Base-by-base conservation (phyloP, 1,140 invertebrate species). In the Dinothrombium tinctorium region DNA sequence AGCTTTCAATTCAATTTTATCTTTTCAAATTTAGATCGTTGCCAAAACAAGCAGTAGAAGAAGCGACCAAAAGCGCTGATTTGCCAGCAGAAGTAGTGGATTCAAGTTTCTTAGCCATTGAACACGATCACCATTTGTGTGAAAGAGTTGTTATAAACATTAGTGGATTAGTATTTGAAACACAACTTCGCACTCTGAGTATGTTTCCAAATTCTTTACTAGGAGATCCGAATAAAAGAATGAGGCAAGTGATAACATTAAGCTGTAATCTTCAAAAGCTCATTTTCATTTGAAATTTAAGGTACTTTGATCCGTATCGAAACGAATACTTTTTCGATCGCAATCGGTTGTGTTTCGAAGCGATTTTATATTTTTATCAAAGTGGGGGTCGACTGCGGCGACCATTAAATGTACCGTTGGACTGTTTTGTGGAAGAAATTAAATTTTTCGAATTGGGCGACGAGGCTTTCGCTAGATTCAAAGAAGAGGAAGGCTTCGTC, bases 301-400 rank as follows among this genome's bases (percentile, higher is more conserved):
- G 52, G 60, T 95, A 90, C 68, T 98, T 90, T 68, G 89, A 96
- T 69, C 82, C 87, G 45, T 66, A 94, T 53, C 72, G 82, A 62
- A 95, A 96, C 71, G 92, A 98, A 68, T 98, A 95, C 67, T 99
- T 98, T 69, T 96, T 98, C 69, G 92, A 99, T 67, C 72, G 92
- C 55, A 95, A 95, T 71, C 72, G 92, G 61, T 82, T 84, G 56
- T 86, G 82, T 58, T 90, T 89, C 65, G 83, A 89, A 69, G 83
- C 90, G 60, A 96, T 99, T 65, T 72, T 99, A 52, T 96, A 98
- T 62, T 98, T 94, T 64, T 99, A 99, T 66, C 92, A 98, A 65
- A 95, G 87, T 61, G 78, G 89, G 47, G 92, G 92, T 45, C 71
- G 89, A 53, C 71, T 98, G 47, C 72, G 87, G 50, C 71, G 90